Percentiles rank a stretch among this genome's conserved stretches.
Evolutionary conservation across 2,113 vertebrate species (phyloP).

Genomic region (Candoia aspera): DNA sequence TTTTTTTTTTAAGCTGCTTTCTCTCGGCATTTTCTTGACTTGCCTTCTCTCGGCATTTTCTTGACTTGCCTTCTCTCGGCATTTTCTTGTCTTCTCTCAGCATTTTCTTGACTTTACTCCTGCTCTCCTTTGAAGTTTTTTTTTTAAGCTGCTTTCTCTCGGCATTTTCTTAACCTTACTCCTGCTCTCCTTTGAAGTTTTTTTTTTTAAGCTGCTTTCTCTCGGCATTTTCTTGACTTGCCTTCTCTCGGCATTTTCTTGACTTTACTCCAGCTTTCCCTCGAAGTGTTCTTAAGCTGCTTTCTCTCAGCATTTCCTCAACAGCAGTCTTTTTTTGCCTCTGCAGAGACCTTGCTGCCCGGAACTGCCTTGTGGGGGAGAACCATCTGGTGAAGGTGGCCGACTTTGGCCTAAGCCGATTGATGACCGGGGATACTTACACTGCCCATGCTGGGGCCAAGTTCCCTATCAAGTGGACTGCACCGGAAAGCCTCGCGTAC

Average conservation of each 20-base stretch:
- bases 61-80: neutral
- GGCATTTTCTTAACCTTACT: too few relatives aligned
- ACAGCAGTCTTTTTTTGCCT: neutral
- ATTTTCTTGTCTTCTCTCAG: neutral
- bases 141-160: too few relatives aligned
- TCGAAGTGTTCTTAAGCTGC: neutral
- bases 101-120: too few relatives aligned
- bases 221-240: neutral
- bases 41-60: neutral
- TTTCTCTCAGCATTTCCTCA: neutral
- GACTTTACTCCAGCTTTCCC: neutral
- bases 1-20: neutral
- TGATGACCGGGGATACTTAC: constrained; percentile 97
- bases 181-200: too few relatives aligned
- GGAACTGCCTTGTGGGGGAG: constrained; percentile 98
- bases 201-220: neutral
- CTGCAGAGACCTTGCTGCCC: constrained; percentile 92
- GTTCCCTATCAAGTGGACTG: constrained; percentile 99
- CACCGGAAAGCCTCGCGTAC: constrained; percentile 96
- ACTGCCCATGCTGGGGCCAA: constrained; percentile 95
- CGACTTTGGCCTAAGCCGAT: constrained; percentile 94
- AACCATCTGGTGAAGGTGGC: constrained; percentile 99
- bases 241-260: neutral
- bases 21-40: neutral
- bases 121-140: too few relatives aligned